Conservation (phyloP, 2,113 vertebrate species). For the Boulengeromyrus knoepffleri region DNA sequence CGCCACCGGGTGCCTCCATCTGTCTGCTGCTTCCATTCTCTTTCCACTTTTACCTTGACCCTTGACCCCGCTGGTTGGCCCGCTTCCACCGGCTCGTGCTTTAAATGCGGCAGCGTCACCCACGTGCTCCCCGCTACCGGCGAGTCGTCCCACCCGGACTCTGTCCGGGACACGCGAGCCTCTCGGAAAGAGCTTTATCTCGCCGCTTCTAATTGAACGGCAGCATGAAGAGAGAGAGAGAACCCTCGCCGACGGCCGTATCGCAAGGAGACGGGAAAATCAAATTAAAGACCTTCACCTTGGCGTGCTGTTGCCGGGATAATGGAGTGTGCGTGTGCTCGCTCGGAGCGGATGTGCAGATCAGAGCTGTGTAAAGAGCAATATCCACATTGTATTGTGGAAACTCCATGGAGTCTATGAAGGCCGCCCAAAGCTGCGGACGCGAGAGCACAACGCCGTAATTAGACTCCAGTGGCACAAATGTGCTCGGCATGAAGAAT, state of each 20-base stretch:
- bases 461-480: neutral
- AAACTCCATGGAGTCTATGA: neutral
- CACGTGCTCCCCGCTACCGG: neutral
- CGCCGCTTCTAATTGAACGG: constrained; percentile 7
- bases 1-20: neutral
- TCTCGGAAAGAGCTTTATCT: constrained; percentile 13
- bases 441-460: neutral
- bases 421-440: neutral
- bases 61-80: neutral
- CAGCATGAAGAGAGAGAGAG: neutral
- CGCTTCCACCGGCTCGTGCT: neutral
- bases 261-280: neutral
- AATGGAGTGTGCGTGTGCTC: neutral
- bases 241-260: neutral
- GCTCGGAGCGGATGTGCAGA: neutral
- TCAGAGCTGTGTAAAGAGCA: neutral
- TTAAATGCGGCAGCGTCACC: neutral
- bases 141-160: neutral
- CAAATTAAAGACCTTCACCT: constrained; percentile 10
- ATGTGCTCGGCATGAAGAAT: neutral
- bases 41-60: constrained; percentile 8
- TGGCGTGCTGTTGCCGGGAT: neutral
- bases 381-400: neutral
- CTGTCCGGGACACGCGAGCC: neutral
- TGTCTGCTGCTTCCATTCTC: neutral